These are phyloP conservation scores for Rhinichthys klamathensis DNA, from an alignment of 2,113 vertebrate species.

Conservation along the genomic window DNA sequence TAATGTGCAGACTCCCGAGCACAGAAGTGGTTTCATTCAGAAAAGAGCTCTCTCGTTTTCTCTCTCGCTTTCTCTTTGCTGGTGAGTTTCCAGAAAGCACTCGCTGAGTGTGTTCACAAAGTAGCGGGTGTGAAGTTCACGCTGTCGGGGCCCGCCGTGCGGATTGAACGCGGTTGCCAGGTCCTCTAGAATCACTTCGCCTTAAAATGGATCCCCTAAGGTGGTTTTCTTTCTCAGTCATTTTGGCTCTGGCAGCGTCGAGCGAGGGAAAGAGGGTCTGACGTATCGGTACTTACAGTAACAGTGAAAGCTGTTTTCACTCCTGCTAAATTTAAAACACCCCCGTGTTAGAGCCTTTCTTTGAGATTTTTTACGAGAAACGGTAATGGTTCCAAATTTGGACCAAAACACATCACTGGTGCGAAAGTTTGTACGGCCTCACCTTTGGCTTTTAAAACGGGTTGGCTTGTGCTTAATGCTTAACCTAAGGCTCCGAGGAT, in stretches of 20 bases:
- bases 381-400: background rate
- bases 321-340: constrained; percentile 85
- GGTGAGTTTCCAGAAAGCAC: constrained; percentile 60
- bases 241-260: constrained; percentile 57
- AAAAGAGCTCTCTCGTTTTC: constrained; percentile 38
- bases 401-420: background rate
- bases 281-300: constrained; percentile 68
- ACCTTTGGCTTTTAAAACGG: background rate
- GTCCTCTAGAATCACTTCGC: constrained; percentile 62
- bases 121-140: constrained; percentile 63
- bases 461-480: constrained; percentile 15
- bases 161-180: constrained; percentile 62
- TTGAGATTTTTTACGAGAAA: constrained; percentile 10
- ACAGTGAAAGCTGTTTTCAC: constrained; percentile 81
- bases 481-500: background rate
- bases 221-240: constrained; percentile 64
- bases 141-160: constrained; percentile 62
- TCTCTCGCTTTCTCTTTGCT: constrained; percentile 31
- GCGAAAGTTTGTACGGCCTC: background rate
- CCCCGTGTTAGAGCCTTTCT: constrained; percentile 60
- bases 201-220: constrained; percentile 69
- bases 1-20: constrained; percentile 46
- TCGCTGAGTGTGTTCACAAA: constrained; percentile 43
- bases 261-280: constrained; percentile 58
- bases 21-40: constrained; percentile 64